A percentile compares a stretch with the other conserved stretches of the same genome.
Conservation (phyloP, 2,797 vertebrate genomes). For the Neomorphus geoffroyi region DNA sequence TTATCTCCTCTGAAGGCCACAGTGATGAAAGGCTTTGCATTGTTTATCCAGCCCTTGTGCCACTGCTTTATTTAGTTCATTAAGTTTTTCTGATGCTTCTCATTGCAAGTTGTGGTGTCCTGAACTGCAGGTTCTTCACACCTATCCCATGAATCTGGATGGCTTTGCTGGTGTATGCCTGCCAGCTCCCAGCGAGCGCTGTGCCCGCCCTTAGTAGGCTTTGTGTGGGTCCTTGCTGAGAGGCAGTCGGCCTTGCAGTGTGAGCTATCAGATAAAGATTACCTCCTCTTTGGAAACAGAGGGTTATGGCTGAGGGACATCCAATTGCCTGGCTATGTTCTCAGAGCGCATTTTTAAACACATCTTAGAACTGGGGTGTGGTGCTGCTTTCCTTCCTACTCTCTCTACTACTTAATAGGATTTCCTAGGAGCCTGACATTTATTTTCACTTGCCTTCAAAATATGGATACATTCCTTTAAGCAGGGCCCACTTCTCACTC, state of each 20-base stretch:
- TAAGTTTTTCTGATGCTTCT: not conserved
- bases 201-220: not conserved
- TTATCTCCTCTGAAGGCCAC: not conserved
- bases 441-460: not conserved
- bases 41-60: not conserved
- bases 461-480: not conserved
- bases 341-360: not conserved
- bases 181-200: not conserved
- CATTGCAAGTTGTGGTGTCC: accelerated
- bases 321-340: accelerated
- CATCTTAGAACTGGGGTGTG: not conserved
- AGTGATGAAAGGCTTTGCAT: not conserved
- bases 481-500: not conserved
- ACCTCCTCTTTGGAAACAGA: not conserved
- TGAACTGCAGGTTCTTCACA: accelerated
- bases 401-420: not conserved
- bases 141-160: accelerated
- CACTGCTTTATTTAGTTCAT: not conserved
- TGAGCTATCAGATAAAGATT: not conserved
- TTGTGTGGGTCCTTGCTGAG: no score
- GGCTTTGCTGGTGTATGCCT: not conserved
- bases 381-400: not conserved
- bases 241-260: not conserved
- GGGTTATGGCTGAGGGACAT: not conserved
- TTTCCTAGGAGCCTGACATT: not conserved